Conservation (phyloP, 2,888 invertebrate genomes). For the Lasioglossum marginatum region DNA sequence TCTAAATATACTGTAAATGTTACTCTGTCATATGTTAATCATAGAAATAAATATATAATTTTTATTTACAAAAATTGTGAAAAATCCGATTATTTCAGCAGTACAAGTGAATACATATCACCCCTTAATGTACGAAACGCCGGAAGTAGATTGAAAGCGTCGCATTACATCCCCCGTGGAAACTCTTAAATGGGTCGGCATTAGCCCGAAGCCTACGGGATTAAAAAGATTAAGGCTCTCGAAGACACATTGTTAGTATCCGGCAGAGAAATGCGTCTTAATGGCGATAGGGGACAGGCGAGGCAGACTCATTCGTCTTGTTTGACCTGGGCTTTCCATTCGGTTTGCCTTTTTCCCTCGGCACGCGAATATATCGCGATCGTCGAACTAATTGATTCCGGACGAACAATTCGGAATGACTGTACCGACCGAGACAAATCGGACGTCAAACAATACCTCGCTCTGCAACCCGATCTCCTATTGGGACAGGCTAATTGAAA, state of each 20-base stretch:
- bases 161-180: neutral
- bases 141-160: neutral
- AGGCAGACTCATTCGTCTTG: neutral
- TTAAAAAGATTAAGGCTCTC: conserved; percentile 30
- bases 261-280: conserved; percentile 5
- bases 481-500: conserved; percentile 6
- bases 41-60: too few species aligned
- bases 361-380: conserved; percentile 42
- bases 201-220: conserved; percentile 15
- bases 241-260: conserved; percentile 20
- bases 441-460: conserved; percentile 3
- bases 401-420: conserved; percentile 29
- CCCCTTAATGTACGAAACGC: too few species aligned
- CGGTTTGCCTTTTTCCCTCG: neutral
- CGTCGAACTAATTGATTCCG: conserved; percentile 31
- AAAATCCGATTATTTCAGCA: too few species aligned
- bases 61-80: too few species aligned
- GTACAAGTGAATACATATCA: too few species aligned
- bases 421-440: conserved; percentile 40
- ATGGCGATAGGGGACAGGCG: neutral
- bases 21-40: too few species aligned
- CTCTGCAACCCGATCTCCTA: neutral
- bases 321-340: neutral
- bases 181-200: conserved; percentile 11
- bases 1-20: too few species aligned